Evolutionary conservation across 2,113 vertebrate genomes (phyloP).

Genomic region (Neopipo cinnamomea): DNA sequence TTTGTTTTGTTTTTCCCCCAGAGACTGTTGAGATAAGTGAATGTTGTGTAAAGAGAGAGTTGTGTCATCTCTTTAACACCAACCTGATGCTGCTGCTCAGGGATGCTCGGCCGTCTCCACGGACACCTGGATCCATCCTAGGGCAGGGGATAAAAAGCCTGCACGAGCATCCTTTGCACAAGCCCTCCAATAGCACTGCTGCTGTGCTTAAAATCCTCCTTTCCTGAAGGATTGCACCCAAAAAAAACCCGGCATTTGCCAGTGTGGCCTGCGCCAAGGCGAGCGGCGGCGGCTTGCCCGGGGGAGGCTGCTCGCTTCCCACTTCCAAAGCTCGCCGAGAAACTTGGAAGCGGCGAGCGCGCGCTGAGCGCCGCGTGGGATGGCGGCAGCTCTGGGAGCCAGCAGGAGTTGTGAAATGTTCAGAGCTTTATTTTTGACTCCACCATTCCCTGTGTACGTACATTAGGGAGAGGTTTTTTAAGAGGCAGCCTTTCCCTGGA

Average conservation of each 20-base stretch:
- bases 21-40: slow-evolving; percentile 33
- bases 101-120: rapidly evolving
- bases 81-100: background rate
- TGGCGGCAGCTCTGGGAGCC: slow-evolving; percentile 6
- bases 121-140: background rate
- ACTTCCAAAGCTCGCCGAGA: background rate
- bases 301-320: slow-evolving; percentile 46
- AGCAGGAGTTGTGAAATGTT: slow-evolving; percentile 56
- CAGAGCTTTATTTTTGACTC: slow-evolving; percentile 62
- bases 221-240: background rate
- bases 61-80: background rate
- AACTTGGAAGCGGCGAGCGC: slow-evolving; percentile 38
- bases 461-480: background rate
- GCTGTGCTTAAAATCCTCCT: background rate
- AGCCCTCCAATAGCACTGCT: background rate
- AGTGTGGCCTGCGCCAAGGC: slow-evolving; percentile 7
- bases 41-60: slow-evolving; percentile 21
- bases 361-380: slow-evolving; percentile 3
- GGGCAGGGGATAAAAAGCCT: background rate
- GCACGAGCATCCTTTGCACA: rapidly evolving
- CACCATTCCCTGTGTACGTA: background rate
- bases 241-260: background rate
- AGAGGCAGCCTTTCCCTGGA: background rate
- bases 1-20: slow-evolving; percentile 38
- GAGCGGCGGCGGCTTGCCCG: background rate